Conservation (phyloP, 1,140 invertebrate genomes). For the Atta cephalotes region DNA sequence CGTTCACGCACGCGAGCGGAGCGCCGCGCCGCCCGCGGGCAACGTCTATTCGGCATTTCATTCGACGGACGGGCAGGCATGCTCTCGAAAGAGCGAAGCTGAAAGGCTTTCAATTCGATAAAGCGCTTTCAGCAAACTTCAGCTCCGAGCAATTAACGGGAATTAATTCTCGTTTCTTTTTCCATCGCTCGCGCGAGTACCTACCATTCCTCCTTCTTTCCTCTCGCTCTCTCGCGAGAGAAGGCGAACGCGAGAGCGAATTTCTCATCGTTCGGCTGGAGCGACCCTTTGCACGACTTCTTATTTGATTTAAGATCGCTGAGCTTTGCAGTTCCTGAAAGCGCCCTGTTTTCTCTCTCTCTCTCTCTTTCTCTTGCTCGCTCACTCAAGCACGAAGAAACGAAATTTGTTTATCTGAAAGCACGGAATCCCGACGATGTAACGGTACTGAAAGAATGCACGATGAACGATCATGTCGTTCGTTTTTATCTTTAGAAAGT, state of each 20-base stretch:
- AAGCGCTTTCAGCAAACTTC: conserved; percentile 81
- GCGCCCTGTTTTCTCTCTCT: not conserved
- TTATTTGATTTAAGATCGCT: conserved; percentile 66
- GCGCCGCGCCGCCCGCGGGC: conserved; percentile 47
- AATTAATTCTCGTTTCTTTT: conserved; percentile 81
- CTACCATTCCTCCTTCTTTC: not conserved
- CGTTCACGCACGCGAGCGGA: conserved; percentile 51
- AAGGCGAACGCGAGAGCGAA: conserved; percentile 40
- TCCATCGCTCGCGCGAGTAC: conserved; percentile 62
- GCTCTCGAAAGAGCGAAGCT: conserved; percentile 72
- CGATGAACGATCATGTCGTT: conserved; percentile 49
- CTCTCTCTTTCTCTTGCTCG: not conserved
- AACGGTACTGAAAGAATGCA: conserved; percentile 56
- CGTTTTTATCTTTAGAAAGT: conserved; percentile 8
- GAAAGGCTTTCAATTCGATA: conserved; percentile 79
- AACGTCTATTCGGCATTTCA: conserved; percentile 75
- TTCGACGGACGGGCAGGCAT: conserved; percentile 59
- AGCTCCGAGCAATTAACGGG: conserved; percentile 81
- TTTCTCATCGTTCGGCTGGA: conserved; percentile 51
- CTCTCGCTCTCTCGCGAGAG: not conserved
- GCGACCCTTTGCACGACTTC: conserved; percentile 59
- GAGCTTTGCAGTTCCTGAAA: conserved; percentile 51
- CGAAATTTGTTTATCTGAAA: conserved; percentile 56
- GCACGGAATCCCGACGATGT: conserved; percentile 47
- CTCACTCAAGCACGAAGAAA: conserved; percentile 14